These are phyloP conservation scores for Macaria notata DNA, from an alignment of 2,888 invertebrate genomes.

Conservation along the genomic window DNA sequence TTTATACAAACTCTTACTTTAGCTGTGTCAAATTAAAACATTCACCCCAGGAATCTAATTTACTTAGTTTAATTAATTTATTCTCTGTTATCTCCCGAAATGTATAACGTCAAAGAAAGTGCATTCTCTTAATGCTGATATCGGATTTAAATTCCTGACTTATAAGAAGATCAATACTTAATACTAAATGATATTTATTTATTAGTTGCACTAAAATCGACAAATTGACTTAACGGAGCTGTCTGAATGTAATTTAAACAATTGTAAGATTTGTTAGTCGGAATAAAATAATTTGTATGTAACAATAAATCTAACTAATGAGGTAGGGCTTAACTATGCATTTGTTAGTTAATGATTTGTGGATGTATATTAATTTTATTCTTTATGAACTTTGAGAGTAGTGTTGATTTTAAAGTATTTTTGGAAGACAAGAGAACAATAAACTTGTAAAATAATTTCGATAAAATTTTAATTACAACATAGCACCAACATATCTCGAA, in stretches of 20 bases:
- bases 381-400: background rate
- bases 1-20: too few relatives aligned
- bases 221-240: constrained; percentile 12
- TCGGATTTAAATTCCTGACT: too few relatives aligned
- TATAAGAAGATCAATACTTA: too few relatives aligned
- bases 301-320: constrained; percentile 10
- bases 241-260: constrained; percentile 13
- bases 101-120: too few relatives aligned
- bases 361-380: background rate
- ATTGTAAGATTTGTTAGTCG: constrained; percentile 11
- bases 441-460: background rate
- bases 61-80: too few relatives aligned
- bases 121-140: too few relatives aligned
- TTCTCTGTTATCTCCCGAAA: too few relatives aligned
- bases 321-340: background rate
- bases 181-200: background rate
- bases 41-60: too few relatives aligned
- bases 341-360: background rate
- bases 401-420: too few relatives aligned
- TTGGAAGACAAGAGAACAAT: too few relatives aligned
- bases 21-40: too few relatives aligned
- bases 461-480: constrained; percentile 1
- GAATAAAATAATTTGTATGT: background rate
- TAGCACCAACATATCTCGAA: constrained; percentile 3
- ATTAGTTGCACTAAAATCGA: constrained; percentile 3